A percentile compares a stretch with the other conserved stretches of the same genome.
These are phyloP conservation scores for Hyles lineata DNA, from an alignment of 2,888 invertebrate species.

Conservation along the genomic window DNA sequence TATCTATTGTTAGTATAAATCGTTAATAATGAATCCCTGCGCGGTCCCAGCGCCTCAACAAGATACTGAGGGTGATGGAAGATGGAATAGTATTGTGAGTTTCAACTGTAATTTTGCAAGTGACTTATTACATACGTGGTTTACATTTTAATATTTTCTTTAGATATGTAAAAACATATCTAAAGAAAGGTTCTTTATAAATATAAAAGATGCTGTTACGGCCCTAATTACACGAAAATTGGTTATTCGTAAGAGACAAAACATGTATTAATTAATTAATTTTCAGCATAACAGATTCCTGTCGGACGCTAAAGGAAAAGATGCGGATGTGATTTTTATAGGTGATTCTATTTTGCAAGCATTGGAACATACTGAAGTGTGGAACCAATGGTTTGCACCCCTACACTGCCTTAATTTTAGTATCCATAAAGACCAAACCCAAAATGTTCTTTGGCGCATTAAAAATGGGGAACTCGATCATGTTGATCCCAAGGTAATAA, in stretches of 20 bases:
- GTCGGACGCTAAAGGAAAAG: conserved; percentile 93
- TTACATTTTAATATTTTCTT: neutral
- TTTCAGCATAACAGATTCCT: conserved; percentile 94
- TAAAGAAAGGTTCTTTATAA: neutral
- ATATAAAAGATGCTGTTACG: neutral
- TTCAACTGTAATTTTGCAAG: conserved; percentile 31
- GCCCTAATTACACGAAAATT: neutral
- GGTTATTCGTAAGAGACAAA: neutral
- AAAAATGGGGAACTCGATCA: conserved; percentile 95
- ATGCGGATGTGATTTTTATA: conserved; percentile 96
- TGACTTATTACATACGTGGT: neutral
- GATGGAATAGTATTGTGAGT: conserved; percentile 91
- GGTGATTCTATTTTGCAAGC: conserved; percentile 95
- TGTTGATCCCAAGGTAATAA: conserved; percentile 92
- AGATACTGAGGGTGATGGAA: conserved; percentile 93
- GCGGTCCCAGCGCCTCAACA: conserved; percentile 88
- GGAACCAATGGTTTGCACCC: conserved; percentile 96
- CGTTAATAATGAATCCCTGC: conserved; percentile 88
- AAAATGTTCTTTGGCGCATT: conserved; percentile 95
- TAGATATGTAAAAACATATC: too few relatives aligned
- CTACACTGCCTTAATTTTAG: conserved; percentile 96
- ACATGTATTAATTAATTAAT: conserved; percentile 39
- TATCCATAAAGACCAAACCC: conserved; percentile 93
- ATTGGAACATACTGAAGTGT: conserved; percentile 92
- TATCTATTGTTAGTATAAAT: conserved; percentile 30